Evolutionary conservation across 2,888 invertebrate species (phyloP).

Genomic region (Lasioglossum vierecki): DNA sequence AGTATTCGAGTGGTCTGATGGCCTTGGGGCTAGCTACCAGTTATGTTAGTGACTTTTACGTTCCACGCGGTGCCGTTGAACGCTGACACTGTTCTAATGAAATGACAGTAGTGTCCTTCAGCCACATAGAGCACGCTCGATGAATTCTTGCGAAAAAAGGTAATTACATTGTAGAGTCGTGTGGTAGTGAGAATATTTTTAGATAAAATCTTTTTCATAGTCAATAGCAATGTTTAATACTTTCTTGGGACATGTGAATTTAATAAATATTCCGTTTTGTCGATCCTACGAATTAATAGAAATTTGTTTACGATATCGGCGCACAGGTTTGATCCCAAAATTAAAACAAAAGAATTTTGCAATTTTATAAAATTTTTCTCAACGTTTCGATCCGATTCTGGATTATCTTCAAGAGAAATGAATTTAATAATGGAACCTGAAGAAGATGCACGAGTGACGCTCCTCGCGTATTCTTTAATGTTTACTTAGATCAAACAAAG

Average conservation of each 20-base stretch:
- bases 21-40: constrained; percentile 38
- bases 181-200: neutral
- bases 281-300: no score
- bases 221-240: neutral
- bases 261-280: neutral
- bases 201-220: neutral
- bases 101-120: no score
- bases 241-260: neutral
- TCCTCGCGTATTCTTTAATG: no score
- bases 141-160: neutral
- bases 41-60: constrained; percentile 11
- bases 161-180: neutral
- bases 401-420: no score
- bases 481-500: neutral
- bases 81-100: neutral
- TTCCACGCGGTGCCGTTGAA: constrained; percentile 3
- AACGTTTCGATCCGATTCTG: no score
- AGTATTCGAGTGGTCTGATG: neutral
- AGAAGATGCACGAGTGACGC: neutral
- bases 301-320: no score
- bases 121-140: neutral
- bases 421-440: neutral
- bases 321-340: no score
- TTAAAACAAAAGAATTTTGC: no score
- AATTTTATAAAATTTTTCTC: no score